Evolutionary conservation across 2,888 invertebrate genomes (phyloP), one percentile per base, ranked within the genome.

Genomic region (Brachyptera putata): DNA sequence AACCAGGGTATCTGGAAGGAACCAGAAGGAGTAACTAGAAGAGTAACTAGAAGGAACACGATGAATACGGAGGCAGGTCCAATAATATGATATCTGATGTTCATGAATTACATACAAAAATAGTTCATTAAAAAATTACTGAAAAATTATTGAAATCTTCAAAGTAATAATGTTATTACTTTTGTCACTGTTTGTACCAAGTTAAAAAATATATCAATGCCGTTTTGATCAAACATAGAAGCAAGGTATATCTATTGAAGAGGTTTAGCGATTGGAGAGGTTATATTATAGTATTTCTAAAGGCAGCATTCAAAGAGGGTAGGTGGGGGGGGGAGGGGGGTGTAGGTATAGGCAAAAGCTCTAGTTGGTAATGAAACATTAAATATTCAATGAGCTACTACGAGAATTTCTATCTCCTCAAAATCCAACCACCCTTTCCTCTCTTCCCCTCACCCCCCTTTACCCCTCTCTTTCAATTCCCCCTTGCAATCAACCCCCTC

Each of bases 371-470:
- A 64, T 64, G 63, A 64, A 64, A 61, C 63, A 64, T 64, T 61
- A 64, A 64, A 64, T 64, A 64, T 64, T 64, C 63, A 64, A 59
- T 56, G 63, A 63, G 59, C 58, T 61, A 57, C 62, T 53, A 53
- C 34, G 34, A 56, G 60, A 57, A 57, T 62, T 62, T 60, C 62
- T 62, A 62, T 62, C 57, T 62, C 59, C 55, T 61, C 57, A 53
- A 53, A 53, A 53, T 53, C 34, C 53, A 36, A 53, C 53, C 53
- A n/a, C n/a, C n/a, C n/a, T n/a, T n/a, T n/a, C n/a, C n/a, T n/a
- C n/a, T n/a, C n/a, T n/a, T 30, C 60, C 34, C 55, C 26, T 43
- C 53, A 25, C 30, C 48, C 50, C 55, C 58, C 26, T 53, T 48
- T 60, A 53, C 46, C 61, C 61, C 58, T 58, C 58, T 57, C 46